These are phyloP conservation scores for Gymnothorax reevesii DNA, from an alignment of 2,797 vertebrate species.

Conservation along the genomic window DNA sequence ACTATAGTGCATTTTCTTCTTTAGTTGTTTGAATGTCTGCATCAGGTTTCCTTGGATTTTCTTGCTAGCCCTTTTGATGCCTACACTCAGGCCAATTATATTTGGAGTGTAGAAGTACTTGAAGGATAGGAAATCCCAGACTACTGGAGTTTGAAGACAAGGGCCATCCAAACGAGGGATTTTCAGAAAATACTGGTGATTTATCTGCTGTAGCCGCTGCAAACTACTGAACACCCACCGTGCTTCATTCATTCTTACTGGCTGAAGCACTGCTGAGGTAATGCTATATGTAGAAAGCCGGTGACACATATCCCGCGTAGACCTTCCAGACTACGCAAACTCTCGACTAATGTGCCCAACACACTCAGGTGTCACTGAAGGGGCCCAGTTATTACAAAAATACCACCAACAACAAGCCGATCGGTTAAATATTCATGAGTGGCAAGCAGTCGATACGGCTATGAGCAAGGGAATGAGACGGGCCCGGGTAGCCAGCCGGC, in stretches of 20 bases:
- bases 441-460: conserved; percentile 34
- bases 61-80: not conserved
- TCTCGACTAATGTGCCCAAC: conserved; percentile 13
- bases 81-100: not conserved
- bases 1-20: not conserved
- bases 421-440: conserved; percentile 70
- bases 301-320: not conserved
- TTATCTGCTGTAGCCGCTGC: not conserved
- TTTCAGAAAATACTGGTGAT: not conserved
- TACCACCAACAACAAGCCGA: conserved; percentile 44
- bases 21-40: not conserved
- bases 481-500: conserved; percentile 37
- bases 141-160: not conserved
- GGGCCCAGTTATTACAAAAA: conserved; percentile 41
- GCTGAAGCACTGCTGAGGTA: not conserved
- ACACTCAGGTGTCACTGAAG: conserved; percentile 23
- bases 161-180: not conserved
- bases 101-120: not conserved
- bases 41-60: not conserved
- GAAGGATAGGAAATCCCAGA: not conserved
- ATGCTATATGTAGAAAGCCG: no score
- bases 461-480: not conserved
- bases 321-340: not conserved
- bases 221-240: not conserved
- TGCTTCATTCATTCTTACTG: not conserved